Conservation (phyloP, 2,888 invertebrate species). For the Euphydryas editha region DNA sequence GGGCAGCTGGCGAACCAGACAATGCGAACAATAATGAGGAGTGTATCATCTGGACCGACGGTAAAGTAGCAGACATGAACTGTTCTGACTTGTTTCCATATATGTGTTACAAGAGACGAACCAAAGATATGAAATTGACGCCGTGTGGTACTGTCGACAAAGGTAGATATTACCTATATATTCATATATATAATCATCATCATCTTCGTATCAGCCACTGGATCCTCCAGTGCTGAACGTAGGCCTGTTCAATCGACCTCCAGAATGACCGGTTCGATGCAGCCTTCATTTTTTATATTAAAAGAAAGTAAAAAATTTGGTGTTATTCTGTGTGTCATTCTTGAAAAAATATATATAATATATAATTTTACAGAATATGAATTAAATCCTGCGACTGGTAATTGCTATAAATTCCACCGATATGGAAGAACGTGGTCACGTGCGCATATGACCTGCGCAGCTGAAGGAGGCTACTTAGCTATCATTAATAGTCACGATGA, state of each 20-base stretch:
- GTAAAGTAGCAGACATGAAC: constrained; percentile 45
- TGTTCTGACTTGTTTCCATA: constrained; percentile 46
- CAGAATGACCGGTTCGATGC: too few species aligned
- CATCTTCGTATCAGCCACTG: too few species aligned
- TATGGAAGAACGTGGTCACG: constrained; percentile 38
- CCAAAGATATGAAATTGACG: constrained; percentile 28
- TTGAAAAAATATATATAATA: neutral
- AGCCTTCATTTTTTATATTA: too few species aligned
- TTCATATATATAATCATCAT: neutral
- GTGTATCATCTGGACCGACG: constrained; percentile 44
- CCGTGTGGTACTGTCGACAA: constrained; percentile 48
- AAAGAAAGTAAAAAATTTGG: too few species aligned
- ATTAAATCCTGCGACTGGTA: constrained; percentile 36
- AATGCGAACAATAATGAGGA: constrained; percentile 46
- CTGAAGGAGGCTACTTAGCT: constrained; percentile 44
- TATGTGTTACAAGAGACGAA: constrained; percentile 47
- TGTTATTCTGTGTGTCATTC: too few species aligned
- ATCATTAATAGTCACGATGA: constrained; percentile 46
- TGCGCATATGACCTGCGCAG: constrained; percentile 43
- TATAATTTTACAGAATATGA: constrained; percentile 29
- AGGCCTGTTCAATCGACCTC: too few species aligned
- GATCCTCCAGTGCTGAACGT: too few species aligned
- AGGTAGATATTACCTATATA: constrained; percentile 32
- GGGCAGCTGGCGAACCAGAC: constrained; percentile 50
- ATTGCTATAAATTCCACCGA: constrained; percentile 45